Conservation (phyloP, 2,113 vertebrate genomes). For the Cochlearius cochlearius region DNA sequence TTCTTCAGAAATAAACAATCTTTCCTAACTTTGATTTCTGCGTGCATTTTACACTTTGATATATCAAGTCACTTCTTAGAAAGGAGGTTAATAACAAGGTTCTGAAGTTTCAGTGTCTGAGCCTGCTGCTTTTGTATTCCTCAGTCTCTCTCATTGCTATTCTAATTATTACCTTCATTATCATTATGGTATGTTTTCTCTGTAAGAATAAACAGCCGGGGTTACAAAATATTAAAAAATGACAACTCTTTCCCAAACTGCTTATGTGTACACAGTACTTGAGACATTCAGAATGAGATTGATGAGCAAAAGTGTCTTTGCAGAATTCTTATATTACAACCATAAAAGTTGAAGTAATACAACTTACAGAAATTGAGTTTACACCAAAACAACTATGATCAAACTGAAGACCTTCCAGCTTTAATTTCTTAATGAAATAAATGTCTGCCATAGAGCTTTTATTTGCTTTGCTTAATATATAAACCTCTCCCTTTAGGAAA, state of each 20-base stretch:
- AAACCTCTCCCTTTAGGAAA: conserved; percentile 12
- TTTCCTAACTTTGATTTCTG: not conserved
- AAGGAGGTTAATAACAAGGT: not conserved
- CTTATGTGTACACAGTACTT: not conserved
- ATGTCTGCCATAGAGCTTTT: not conserved
- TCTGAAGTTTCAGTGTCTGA: not conserved
- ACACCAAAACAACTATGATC: not conserved
- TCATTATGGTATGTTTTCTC: not conserved
- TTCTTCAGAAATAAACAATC: not conserved
- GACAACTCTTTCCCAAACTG: not conserved
- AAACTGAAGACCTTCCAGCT: not conserved
- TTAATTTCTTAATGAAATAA: conserved; percentile 38
- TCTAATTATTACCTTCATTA: not conserved
- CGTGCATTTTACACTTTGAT: not conserved
- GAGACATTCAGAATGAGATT: not conserved
- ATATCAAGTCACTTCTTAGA: not conserved
- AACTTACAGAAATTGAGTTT: conserved; percentile 1
- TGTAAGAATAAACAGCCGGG: not conserved
- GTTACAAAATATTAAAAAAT: not conserved
- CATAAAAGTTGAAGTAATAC: not conserved
- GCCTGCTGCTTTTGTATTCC: not conserved
- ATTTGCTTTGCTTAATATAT: not conserved
- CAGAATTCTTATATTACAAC: not conserved
- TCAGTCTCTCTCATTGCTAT: not conserved
- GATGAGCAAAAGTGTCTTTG: not conserved